Evolutionary conservation across 1,140 invertebrate species (phyloP).

Genomic region (Ceratitis capitata): DNA sequence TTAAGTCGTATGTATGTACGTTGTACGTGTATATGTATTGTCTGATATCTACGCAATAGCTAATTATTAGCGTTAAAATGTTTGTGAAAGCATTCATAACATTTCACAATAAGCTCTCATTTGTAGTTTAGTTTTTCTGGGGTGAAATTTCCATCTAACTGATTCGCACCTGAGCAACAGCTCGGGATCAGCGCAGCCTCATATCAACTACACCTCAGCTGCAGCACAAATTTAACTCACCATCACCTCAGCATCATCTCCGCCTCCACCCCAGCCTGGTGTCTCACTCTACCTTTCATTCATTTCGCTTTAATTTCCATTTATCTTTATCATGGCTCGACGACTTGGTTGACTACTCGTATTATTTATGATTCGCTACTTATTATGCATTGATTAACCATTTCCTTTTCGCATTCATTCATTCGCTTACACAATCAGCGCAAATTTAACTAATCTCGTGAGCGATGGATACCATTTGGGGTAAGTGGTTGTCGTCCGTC

Average conservation of each 20-base stretch:
- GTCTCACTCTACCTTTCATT: too few relatives aligned
- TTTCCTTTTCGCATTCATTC: background rate
- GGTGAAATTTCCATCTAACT: background rate
- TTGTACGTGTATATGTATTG: too few relatives aligned
- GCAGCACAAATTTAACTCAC: too few relatives aligned
- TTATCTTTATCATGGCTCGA: background rate
- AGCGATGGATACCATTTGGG: background rate
- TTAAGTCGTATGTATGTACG: background rate
- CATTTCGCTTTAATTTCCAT: background rate
- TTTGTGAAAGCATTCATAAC: background rate
- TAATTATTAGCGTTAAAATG: background rate
- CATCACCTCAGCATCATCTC: too few relatives aligned
- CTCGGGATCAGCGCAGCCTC: too few relatives aligned
- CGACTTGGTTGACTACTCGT: background rate
- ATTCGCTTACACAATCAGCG: background rate
- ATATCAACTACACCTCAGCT: too few relatives aligned
- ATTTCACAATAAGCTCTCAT: background rate
- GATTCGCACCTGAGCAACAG: too few relatives aligned
- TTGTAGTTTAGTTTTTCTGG: background rate
- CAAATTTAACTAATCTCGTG: background rate
- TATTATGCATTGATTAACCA: background rate
- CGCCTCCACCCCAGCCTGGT: too few relatives aligned
- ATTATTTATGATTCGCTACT: slow-evolving; percentile 22
- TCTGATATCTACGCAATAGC: background rate
- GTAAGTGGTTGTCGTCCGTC: background rate